These are phyloP conservation scores for Hymenochirus boettgeri DNA, from an alignment of 2,113 vertebrate genomes.

Conservation along the genomic window DNA sequence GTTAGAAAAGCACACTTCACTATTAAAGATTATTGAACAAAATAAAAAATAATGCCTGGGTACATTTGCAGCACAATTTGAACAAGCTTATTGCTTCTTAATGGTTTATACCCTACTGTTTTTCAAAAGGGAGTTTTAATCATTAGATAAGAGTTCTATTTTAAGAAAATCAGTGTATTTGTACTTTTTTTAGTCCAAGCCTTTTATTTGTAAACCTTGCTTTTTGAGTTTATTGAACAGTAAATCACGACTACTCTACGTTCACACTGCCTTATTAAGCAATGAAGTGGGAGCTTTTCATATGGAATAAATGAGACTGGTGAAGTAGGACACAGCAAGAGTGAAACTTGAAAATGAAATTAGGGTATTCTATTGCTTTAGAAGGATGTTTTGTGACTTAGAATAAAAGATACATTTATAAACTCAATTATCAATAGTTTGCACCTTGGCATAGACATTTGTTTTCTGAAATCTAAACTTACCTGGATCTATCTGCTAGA, in stretches of 20 bases:
- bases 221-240: conserved; percentile 27
- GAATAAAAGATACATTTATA: conserved; percentile 29
- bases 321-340: conserved; percentile 20
- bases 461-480: conserved; percentile 1
- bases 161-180: conserved; percentile 11
- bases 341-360: conserved; percentile 38
- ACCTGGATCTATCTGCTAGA: too few species aligned
- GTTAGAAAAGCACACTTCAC: too few species aligned
- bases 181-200: conserved; percentile 7
- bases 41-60: too few species aligned
- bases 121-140: too few species aligned
- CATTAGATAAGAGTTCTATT: too few species aligned
- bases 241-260: conserved; percentile 37
- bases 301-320: conserved; percentile 41
- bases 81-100: too few species aligned
- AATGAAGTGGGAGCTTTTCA: conserved; percentile 39
- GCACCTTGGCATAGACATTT: conserved; percentile 4
- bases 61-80: too few species aligned
- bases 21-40: too few species aligned
- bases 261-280: conserved; percentile 32
- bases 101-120: too few species aligned
- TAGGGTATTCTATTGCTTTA: conserved; percentile 18
- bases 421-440: conserved; percentile 46
- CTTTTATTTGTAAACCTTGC: conserved; percentile 16
- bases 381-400: conserved; percentile 23